Evolutionary conservation across 2,888 invertebrate genomes (phyloP).

Genomic region (Stegophylla sp.): DNA sequence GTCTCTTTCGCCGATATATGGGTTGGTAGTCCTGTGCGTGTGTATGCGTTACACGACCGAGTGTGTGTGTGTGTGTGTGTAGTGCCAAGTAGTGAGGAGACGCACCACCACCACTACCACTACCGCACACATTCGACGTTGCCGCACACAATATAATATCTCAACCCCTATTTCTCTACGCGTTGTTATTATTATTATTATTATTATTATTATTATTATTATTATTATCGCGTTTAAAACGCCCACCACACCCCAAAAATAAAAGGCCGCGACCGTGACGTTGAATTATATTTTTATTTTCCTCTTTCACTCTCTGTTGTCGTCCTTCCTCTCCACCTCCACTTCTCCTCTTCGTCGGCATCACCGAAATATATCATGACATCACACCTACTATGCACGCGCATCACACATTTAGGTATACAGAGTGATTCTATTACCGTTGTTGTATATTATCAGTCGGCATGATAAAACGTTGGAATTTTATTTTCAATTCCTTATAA

Average conservation of each 20-base stretch:
- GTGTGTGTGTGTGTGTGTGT: slow-evolving; percentile 13
- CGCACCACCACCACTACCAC: not conserved
- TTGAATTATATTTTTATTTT: slow-evolving; percentile 28
- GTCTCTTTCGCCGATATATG: slow-evolving; percentile 2
- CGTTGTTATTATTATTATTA: slow-evolving; percentile 34
- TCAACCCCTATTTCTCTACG: slow-evolving; percentile 51
- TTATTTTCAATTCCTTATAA: no score
- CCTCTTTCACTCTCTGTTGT: slow-evolving; percentile 1
- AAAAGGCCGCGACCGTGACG: slow-evolving; percentile 21
- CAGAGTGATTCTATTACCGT: not conserved
- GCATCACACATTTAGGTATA: no score
- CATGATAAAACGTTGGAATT: no score
- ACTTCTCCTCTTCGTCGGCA: not conserved
- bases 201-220: slow-evolving; percentile 27
- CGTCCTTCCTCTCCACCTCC: not conserved
- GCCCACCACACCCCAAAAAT: slow-evolving; percentile 56
- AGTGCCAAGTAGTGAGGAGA: not conserved
- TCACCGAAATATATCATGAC: not conserved
- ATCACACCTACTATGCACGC: not conserved
- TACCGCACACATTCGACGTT: not conserved
- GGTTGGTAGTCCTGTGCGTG: slow-evolving; percentile 57
- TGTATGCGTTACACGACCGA: not conserved
- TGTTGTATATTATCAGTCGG: no score
- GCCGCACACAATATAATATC: slow-evolving; percentile 12
- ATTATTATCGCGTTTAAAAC: slow-evolving; percentile 39